Evolutionary conservation across 2,113 vertebrate species (phyloP).

Genomic region (Phodopus roborovskii): DNA sequence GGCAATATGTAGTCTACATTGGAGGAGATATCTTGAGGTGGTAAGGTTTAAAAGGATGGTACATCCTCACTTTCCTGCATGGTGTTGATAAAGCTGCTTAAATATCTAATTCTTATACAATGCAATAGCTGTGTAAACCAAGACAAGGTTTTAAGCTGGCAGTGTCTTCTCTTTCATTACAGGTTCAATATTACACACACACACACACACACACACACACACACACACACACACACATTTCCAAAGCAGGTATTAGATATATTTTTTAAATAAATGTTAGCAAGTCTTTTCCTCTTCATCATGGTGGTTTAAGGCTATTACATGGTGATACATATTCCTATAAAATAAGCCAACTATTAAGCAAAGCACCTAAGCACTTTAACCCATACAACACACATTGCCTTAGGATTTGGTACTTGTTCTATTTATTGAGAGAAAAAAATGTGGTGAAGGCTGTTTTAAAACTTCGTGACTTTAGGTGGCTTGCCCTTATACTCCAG

Average conservation of each 20-base stretch:
- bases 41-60: not conserved
- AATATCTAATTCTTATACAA: not conserved
- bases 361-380: slow-evolving; percentile 28
- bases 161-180: not conserved
- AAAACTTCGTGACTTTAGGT: slow-evolving; percentile 60
- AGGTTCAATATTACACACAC: not conserved
- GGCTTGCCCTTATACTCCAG: slow-evolving; percentile 56
- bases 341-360: slow-evolving; percentile 43
- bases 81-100: not conserved
- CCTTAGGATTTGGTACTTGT: slow-evolving; percentile 45
- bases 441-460: slow-evolving; percentile 24
- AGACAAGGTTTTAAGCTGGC: not conserved
- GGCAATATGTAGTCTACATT: not conserved
- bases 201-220: not conserved
- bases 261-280: not conserved
- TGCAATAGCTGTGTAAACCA: not conserved
- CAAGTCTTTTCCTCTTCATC: not conserved
- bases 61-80: not conserved
- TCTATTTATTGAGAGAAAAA: slow-evolving; percentile 54
- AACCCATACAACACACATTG: not conserved
- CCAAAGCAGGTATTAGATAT: not conserved
- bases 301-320: not conserved
- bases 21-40: not conserved
- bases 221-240: not conserved
- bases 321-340: not conserved